Evolutionary conservation across 2,888 invertebrate genomes (phyloP).

Genomic region (Hemaris fuciformis): DNA sequence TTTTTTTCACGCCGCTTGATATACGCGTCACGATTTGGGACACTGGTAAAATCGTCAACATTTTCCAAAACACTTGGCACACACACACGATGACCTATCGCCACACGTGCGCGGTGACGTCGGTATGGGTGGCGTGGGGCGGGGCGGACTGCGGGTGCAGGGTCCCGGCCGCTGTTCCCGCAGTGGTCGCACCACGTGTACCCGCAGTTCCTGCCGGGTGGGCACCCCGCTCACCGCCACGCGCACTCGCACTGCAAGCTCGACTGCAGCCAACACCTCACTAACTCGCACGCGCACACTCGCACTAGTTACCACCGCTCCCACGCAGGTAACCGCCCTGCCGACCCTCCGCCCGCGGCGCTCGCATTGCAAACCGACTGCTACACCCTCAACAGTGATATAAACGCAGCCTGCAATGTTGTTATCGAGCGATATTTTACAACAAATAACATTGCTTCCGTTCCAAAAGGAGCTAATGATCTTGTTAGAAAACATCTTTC

Average conservation of each 20-base stretch:
- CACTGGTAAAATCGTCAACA: constrained; percentile 77
- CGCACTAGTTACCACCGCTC: constrained; percentile 80
- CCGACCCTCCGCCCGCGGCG: constrained; percentile 46
- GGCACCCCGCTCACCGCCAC: constrained; percentile 85
- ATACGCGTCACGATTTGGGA: constrained; percentile 76
- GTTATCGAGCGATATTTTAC: not conserved
- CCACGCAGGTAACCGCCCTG: constrained; percentile 77
- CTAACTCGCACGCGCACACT: constrained; percentile 76
- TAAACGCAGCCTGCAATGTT: not conserved
- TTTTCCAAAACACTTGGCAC: constrained; percentile 59
- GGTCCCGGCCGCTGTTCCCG: constrained; percentile 93
- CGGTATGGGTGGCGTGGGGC: no score
- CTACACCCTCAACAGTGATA: not conserved
- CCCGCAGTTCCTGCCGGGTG: constrained; percentile 95
- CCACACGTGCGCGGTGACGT: no score
- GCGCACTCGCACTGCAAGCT: constrained; percentile 83
- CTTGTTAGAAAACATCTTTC: no score
- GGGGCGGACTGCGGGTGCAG: no score
- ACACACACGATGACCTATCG: constrained; percentile 27
- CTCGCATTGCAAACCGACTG: constrained; percentile 45
- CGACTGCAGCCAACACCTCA: constrained; percentile 76
- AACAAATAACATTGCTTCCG: no score
- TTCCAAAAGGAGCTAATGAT: no score
- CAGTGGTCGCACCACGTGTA: constrained; percentile 98
- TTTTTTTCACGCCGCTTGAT: constrained; percentile 81